Conservation (phyloP, 2,797 vertebrate species). For the Meda fulgida region DNA sequence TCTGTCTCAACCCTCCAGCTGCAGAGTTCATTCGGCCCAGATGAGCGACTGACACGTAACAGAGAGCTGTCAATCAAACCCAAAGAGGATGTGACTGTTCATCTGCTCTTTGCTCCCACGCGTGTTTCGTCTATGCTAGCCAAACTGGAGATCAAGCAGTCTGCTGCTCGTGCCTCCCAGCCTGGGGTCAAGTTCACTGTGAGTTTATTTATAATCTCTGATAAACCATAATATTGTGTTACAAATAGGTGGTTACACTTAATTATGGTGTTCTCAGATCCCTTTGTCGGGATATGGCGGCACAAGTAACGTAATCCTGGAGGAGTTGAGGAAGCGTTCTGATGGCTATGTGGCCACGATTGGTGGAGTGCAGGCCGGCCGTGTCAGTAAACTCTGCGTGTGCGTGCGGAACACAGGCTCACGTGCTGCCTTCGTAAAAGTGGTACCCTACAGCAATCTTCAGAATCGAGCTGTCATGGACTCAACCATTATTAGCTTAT, state of each 20-base stretch:
- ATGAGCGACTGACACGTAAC: slow-evolving; percentile 85
- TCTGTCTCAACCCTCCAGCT: slow-evolving; percentile 76
- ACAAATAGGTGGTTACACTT: background rate
- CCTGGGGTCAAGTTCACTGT: slow-evolving; percentile 96
- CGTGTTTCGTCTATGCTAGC: slow-evolving; percentile 91
- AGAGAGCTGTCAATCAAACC: slow-evolving; percentile 90
- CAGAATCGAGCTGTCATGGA: slow-evolving; percentile 78
- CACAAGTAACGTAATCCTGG: slow-evolving; percentile 91
- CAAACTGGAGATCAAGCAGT: slow-evolving; percentile 96
- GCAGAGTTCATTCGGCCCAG: slow-evolving; percentile 89
- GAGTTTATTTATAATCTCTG: slow-evolving; percentile 63
- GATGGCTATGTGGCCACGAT: slow-evolving; percentile 85
- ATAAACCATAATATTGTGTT: background rate
- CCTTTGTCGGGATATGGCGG: slow-evolving; percentile 96
- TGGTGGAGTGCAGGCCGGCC: slow-evolving; percentile 72
- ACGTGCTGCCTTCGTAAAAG: slow-evolving; percentile 91
- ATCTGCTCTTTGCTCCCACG: slow-evolving; percentile 89
- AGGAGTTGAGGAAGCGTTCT: slow-evolving; percentile 88
- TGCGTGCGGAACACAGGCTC: slow-evolving; percentile 89
- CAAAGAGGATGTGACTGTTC: slow-evolving; percentile 86
- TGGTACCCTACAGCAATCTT: slow-evolving; percentile 81
- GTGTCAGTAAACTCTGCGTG: slow-evolving; percentile 81
- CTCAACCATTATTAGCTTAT: slow-evolving; percentile 79
- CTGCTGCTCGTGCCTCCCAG: slow-evolving; percentile 82
- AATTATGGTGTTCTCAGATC: slow-evolving; percentile 77